Base-by-base conservation (phyloP, 2,888 invertebrate species). In the Anoplius nigerrimus region DNA sequence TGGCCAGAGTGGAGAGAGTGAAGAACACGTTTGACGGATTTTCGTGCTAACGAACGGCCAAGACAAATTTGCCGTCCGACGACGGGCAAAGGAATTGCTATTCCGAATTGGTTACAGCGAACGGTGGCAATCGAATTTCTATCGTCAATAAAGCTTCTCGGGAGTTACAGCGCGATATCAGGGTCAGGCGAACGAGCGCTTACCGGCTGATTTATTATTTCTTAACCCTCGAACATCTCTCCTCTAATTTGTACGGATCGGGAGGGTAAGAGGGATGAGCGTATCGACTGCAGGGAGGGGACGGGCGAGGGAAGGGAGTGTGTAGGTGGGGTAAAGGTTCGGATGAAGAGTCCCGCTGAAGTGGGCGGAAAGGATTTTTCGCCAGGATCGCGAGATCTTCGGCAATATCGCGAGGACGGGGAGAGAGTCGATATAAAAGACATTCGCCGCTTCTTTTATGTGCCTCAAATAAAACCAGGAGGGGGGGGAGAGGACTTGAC, bases 211-310 rank as follows among this genome's bases (percentile, higher is more conserved):
- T 74, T 66, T 69, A 74, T 72, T 20, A 54, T 57, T 69, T 34
- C 55, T 48, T 48, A 24, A 46, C 61, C 61, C n/a, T n/a, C n/a
- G 61, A 62, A 22, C 63, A 53, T 21, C 57, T n/a, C n/a, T 6
- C 62, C 66, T 61, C 59, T 69, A 73, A 76, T 76, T 76, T 73
- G 61, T 56, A 45, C 42, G 63, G 66, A 46, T 56, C 64, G 57
- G 55, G 27, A 69, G 54, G 54, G 52, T 45, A 66, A 52, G 46
- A 57, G 22, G n/a, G 46, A 20, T 53, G n/a, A n/a, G 27, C 13
- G 57, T n/a, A n/a, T 46, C 46, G 46, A 46, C 16, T 15, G 46
- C 46, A 5, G 46, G n/a, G n/a, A n/a, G n/a, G n/a, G n/a, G n/a
- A n/a, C n/a, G n/a, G n/a, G n/a, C n/a, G n/a, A n/a, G n/a, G n/a